These are phyloP conservation scores for Telenomus remus DNA, from an alignment of 1,140 invertebrate genomes.

Conservation along the genomic window DNA sequence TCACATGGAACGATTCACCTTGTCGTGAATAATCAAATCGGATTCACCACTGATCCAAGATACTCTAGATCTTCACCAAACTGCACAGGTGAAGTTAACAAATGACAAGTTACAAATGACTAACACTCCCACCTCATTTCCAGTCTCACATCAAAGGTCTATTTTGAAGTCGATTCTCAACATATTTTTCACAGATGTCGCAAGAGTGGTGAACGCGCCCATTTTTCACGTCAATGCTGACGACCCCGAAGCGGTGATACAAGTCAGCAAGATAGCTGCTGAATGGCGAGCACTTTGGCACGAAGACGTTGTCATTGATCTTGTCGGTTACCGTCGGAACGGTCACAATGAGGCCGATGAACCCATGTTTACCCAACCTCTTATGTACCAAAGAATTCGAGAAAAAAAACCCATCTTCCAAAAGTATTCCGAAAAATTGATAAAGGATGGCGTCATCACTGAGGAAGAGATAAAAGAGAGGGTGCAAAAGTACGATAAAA, in stretches of 20 bases:
- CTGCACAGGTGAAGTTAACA: slow-evolving; percentile 85
- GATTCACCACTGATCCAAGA: slow-evolving; percentile 98
- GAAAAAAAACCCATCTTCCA: slow-evolving; percentile 87
- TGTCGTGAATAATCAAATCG: slow-evolving; percentile 98
- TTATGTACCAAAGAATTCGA: slow-evolving; percentile 99
- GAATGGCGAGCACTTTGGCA: slow-evolving; percentile 99
- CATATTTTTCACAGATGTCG: slow-evolving; percentile 84
- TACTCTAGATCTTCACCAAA: slow-evolving; percentile 97
- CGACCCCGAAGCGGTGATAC: slow-evolving; percentile 98
- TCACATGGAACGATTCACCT: slow-evolving; percentile 99
- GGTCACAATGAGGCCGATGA: slow-evolving; percentile 99
- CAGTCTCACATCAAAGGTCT: not conserved
- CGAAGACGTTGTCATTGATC: slow-evolving; percentile 97
- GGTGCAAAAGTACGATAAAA: slow-evolving; percentile 94
- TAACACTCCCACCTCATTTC: slow-evolving; percentile 6
- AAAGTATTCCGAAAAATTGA: slow-evolving; percentile 92
- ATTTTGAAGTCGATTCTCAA: not conserved
- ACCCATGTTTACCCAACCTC: slow-evolving; percentile 99
- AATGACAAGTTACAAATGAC: slow-evolving; percentile 9
- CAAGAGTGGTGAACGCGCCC: slow-evolving; percentile 97
- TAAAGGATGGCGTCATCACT: slow-evolving; percentile 90
- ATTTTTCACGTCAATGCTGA: slow-evolving; percentile 99
- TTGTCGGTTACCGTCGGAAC: slow-evolving; percentile 96
- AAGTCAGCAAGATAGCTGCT: slow-evolving; percentile 98
- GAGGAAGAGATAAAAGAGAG: slow-evolving; percentile 93